Base-by-base conservation (phyloP, 2,888 invertebrate species). In the Amblyjoppa fuscipennis region DNA sequence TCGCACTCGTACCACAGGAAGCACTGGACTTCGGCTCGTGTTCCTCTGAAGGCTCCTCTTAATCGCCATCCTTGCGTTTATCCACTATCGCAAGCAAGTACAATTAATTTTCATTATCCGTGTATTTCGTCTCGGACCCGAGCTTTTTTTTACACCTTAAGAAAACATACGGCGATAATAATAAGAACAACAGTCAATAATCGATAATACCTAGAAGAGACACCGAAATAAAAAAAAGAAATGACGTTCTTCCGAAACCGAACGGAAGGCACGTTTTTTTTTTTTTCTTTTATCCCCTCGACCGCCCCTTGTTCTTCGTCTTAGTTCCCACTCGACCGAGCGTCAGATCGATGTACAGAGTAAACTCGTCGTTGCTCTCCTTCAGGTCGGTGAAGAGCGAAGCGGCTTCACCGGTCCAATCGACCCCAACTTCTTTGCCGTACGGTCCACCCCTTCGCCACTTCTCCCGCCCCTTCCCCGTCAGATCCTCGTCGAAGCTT, bases 261-360 rank as follows among this genome's bases (percentile, higher is more conserved):
- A 25, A 56, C 20, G 56, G 25, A 25, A 25, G 25, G 20, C 9
- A 56, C 20, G 25, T 56, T 56, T 56, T 56, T 20, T 20, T 20
- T 20, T 20, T 20, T 20, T 56, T 9, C 25, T 28, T 25, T 69
- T 53, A 79, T 25, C 70, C 71, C 45, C 34, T 71, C 66, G 76
- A 66, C 56, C 69, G 69, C 49, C 41, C 45, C 1, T 28, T 51
- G n/a, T 25, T 74, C 31, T 51, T 68, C 51, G 53, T 41, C 51
- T 74, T 79, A 13, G 20, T 70, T 41, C 34, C 79, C 13, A 73
- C 74, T 0, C 79, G 49, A n/a, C 74, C 79, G 20, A 83, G 25
- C 49, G 68, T 79, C 11, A 83, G 61, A 70, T 83, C 74, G 9
- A 83, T 53, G 41, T 83, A 83, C 31, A 83, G 25, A 3, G 83